phyloP scores from a whole-genome alignment of 2,113 vertebrate genomes.

The Oxyura jamaicensis region DNA sequence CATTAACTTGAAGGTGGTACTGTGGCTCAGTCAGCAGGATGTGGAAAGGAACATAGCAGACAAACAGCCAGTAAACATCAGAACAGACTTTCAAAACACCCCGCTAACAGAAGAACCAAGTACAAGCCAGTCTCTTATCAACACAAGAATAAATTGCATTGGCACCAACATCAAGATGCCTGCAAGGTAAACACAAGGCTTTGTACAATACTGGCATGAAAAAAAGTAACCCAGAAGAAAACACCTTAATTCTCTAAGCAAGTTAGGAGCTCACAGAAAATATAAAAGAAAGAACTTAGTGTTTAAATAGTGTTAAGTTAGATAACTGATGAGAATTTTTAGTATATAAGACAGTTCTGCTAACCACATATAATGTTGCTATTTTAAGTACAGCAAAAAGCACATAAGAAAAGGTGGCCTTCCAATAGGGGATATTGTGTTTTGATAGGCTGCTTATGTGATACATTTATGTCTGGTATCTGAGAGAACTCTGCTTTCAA shows the following conservation, averaged over 20 bases:
- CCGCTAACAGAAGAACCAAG: conserved; percentile 52
- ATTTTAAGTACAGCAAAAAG: not conserved
- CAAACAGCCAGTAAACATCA: conserved; percentile 37
- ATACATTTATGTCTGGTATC: not conserved
- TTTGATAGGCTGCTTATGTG: not conserved
- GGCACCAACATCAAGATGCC: conserved; percentile 64
- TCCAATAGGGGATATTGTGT: not conserved
- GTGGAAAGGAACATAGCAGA: conserved; percentile 23
- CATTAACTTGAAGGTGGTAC: conserved; percentile 30
- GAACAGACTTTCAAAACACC: conserved; percentile 63
- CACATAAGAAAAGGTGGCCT: not conserved
- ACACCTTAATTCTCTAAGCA: not conserved
- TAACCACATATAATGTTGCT: not conserved
- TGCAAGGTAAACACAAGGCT: conserved; percentile 64
- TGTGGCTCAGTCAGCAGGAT: conserved; percentile 29
- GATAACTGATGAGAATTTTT: conserved; percentile 4
- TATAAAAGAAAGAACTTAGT: not conserved
- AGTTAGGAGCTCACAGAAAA: conserved; percentile 18
- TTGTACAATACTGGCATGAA: conserved; percentile 57
- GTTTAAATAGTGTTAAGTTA: conserved; percentile 5
- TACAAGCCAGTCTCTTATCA: conserved; percentile 59
- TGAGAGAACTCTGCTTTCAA: not conserved
- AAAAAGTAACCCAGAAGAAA: conserved; percentile 51
- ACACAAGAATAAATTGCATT: conserved; percentile 67
- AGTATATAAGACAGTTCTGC: not conserved